Evolutionary conservation across 2,888 invertebrate genomes (phyloP), one percentile per base, ranked within the genome.

Genomic region (Cosmia trapezina): DNA sequence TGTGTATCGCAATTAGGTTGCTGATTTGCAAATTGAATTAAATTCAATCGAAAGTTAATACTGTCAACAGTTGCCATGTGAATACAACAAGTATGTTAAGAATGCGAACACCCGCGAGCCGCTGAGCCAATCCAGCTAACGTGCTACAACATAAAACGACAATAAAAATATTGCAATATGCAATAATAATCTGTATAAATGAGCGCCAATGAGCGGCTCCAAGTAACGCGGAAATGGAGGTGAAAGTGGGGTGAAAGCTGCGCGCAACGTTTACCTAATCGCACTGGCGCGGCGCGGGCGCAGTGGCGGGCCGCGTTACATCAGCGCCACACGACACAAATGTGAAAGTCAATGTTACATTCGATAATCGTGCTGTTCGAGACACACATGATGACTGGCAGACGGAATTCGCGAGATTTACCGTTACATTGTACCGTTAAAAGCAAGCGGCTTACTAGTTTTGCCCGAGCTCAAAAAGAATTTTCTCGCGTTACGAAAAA

Each of bases 341-440:
- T 93, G 95, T 94, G 95, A 96, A 95, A 96, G 96, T 95, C 96
- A 96, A 96, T 96, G 95, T 95, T 95, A 95, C 91, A 93, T 92
- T 91, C 90, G 90, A 92, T 92, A 90, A 92, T 88, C 87, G 83
- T 86, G 84, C 84, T 84, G 78, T 71, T 85, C 73, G 75, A 82
- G 78, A 86, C 84, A 87, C 80, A 88, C 85, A 84, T 87, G 81
- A 80, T 80, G 77, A 80, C 69, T 68, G 75, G 47, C 74, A 81
- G 73, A 68, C 75, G 70, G 78, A 80, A 84, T 82, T 86, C 57
- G 83, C 78, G 56, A 77, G 73, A 67, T 33, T 62, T 66, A 78
- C 82, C 81, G 83, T 83, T 87, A 86, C 64, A 66, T 68, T 62
- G 71, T 80, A 76, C 82, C 83, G 86, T 80, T 84, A 77, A 78